phyloP scores from a whole-genome alignment of 1,140 invertebrate species.

The Venturia canescens region DNA sequence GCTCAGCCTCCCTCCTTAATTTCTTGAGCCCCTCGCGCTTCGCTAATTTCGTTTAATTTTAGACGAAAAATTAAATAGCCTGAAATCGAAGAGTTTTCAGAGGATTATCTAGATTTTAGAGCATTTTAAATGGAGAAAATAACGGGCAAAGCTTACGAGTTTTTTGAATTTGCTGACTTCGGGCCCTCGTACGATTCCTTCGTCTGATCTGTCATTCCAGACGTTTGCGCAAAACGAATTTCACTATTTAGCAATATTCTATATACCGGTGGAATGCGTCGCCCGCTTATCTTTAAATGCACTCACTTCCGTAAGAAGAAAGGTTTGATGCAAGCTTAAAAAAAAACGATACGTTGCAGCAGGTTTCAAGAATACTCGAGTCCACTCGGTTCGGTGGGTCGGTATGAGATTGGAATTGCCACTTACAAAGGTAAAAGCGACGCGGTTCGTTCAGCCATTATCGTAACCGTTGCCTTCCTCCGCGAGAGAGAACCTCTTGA shows the following conservation, averaged over 20 bases:
- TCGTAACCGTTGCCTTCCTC: conserved; percentile 16
- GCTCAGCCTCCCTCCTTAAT: conserved; percentile 56
- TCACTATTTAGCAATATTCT: no score
- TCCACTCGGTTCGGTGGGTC: background rate
- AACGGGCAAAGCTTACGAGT: background rate
- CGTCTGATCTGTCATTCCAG: no score
- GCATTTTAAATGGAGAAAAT: background rate
- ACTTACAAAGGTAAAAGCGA: conserved; percentile 26
- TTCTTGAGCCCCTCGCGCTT: conserved; percentile 68
- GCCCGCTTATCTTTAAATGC: no score
- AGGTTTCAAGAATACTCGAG: conserved; percentile 47
- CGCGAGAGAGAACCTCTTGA: conserved; percentile 21
- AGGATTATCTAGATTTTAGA: background rate
- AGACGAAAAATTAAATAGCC: conserved; percentile 53
- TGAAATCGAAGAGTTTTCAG: conserved; percentile 10
- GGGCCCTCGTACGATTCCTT: no score
- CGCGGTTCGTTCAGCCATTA: conserved; percentile 33
- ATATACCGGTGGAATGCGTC: no score
- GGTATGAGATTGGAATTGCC: conserved; percentile 54
- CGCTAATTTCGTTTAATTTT: conserved; percentile 68
- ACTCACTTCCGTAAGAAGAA: background rate
- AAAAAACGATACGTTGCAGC: conserved; percentile 44
- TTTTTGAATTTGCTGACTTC: conserved; percentile 10
- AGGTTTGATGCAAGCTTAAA: conserved; percentile 19
- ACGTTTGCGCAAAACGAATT: no score